A percentile compares a stretch with the other conserved stretches of the same genome.
These are phyloP conservation scores for Oryctolagus cuniculus DNA, from an alignment of 2,113 vertebrate genomes.

Conservation along the genomic window mOryCun1.1 NC_091434.1:119676001-119676500, in stretches of 20 bases:
- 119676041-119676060: background rate
- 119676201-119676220: background rate
- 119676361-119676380: background rate
- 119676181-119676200: background rate
- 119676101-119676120: constrained; percentile 7
- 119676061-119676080: background rate
- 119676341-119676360: background rate
- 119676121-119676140: background rate
- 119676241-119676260: background rate
- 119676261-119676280: background rate
- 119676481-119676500: background rate
- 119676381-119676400: background rate
- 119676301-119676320: background rate
- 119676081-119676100: background rate
- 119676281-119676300: background rate
- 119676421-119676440: background rate
- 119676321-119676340: background rate
- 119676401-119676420: background rate
- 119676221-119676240: background rate
- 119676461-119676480: background rate
- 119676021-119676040: background rate
- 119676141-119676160: background rate
- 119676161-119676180: background rate
- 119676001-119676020: background rate
- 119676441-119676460: background rate